Evolutionary conservation across 1,140 invertebrate species (phyloP).

Genomic region (Drosophila bifasciata): DNA sequence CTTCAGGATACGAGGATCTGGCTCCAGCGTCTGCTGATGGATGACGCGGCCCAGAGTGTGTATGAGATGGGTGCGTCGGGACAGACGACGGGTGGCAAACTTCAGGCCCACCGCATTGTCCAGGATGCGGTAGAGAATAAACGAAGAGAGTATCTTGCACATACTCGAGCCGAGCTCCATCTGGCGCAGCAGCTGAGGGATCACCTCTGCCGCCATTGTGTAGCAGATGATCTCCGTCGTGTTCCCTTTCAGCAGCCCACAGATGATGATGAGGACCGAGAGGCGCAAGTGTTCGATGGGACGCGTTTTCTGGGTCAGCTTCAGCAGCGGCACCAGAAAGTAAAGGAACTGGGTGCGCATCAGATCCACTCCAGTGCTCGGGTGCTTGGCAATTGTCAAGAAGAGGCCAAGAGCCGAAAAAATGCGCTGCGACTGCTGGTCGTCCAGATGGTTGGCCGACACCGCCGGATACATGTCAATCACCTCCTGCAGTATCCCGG

Average conservation of each 20-base stretch:
- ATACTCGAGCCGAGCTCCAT: slow-evolving; percentile 40
- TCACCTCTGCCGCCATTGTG: slow-evolving; percentile 30
- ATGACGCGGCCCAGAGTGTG: slow-evolving; percentile 94
- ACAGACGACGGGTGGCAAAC: slow-evolving; percentile 23
- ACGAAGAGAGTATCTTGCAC: slow-evolving; percentile 32
- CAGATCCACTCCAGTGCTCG: slow-evolving; percentile 21
- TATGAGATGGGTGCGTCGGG: slow-evolving; percentile 31
- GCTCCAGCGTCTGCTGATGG: slow-evolving; percentile 96
- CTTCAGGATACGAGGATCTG: slow-evolving; percentile 95
- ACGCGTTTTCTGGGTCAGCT: slow-evolving; percentile 25
- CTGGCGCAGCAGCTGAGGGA: slow-evolving; percentile 25
- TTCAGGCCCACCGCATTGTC: slow-evolving; percentile 28
- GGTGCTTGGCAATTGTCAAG: slow-evolving; percentile 33
- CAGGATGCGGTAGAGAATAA: slow-evolving; percentile 30
- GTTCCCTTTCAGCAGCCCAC: slow-evolving; percentile 34
- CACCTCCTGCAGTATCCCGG: slow-evolving; percentile 43
- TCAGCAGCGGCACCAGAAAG: slow-evolving; percentile 42
- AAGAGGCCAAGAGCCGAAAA: slow-evolving; percentile 47
- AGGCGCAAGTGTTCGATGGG: slow-evolving; percentile 42
- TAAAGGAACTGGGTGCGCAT: slow-evolving; percentile 36
- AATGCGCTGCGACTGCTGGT: slow-evolving; percentile 37
- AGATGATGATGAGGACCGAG: slow-evolving; percentile 35
- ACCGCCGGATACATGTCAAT: slow-evolving; percentile 27
- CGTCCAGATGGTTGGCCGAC: slow-evolving; percentile 13
- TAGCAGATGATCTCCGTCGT: slow-evolving; percentile 26